Base-by-base conservation (phyloP, 2,113 vertebrate species). In the Sebastes schlegelii region DNA sequence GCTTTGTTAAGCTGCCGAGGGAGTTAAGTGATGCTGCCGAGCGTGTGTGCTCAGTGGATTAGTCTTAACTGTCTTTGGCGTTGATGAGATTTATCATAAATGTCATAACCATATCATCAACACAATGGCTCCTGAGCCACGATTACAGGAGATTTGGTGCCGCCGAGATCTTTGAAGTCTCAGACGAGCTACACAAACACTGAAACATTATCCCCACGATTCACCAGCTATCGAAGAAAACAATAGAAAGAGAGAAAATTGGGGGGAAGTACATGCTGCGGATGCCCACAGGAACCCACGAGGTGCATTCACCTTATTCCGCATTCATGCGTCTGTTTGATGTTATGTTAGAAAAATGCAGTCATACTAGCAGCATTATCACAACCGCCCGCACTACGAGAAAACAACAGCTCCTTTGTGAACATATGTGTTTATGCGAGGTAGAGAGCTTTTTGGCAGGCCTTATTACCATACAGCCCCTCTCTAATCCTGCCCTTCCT, bases 71-170 rank as follows among this genome's bases (percentile, higher is more conserved):
- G 88, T 92, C 92, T 88, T 83, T 88, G 88, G 85, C 80, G 79
- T 92, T 88, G 88, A 87, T 93, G 91, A 93, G 93, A 91, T 94
- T 92, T 90, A 92, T 91, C 80, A 90, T 88, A 92, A 92, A 92
- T 92, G 90, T 91, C 88, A 91, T 92, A 89, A 91, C 85, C 88
- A 83, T 89, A 92, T 90, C 88, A 90, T 91, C 91, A 91, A 90
- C 89, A 88, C 86, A 89, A 91, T 90, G 92, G 87, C 91, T 93
- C 90, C 90, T 91, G 79, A 66, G 82, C 45, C 67, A 17, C 48
- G 85, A 94, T 95, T 95, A 94, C 81, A 88, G 91, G 86, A 92
- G 92, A 93, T 93, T 92, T 93, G 77, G 89, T 48, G 81, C 34
- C 21, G 66, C 79, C 64, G 21, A 23, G 85, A 83, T 82, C 86